Base-by-base conservation (phyloP, 2,888 invertebrate genomes). In the Amblyjoppa proteus region DNA sequence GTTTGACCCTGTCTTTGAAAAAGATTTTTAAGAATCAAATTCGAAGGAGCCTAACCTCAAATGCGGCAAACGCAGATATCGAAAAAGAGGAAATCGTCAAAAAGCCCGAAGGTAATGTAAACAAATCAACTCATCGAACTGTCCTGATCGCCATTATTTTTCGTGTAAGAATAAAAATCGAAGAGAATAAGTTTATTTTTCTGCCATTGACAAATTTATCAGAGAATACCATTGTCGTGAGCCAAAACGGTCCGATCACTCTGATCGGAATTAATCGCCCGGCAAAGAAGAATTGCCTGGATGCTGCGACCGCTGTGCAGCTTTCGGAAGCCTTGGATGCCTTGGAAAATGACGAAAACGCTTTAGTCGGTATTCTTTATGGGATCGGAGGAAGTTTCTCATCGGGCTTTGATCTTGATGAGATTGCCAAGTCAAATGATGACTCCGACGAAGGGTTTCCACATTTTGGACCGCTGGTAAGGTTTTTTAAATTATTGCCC, bases 341-440 rank as follows among this genome's bases (percentile, higher is more conserved):
- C 20, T 99, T 99, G 94, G 98, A 99, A 88, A 95, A 96, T 45
- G 97, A 99, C 92, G 94, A 95, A 0, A 94, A 95, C 0, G 95
- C 97, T 0, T 94, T 95, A 86, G 97, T 97, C 4, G 97, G 97
- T 7, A 96, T 99, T 1, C 94, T 99, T 2, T 96, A 98, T 93
- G 99, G 99, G 7, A 96, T 96, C 91, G 98, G 99, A n/a, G 99
- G 99, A 0, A 97, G 97, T 81, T 99, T 99, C 94, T 99, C 98
- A 94, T 96, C 99, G 2, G 99, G 99, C 0, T 98, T 97, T 93
- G 99, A 99, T 94, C 95, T 99, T 75, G 95, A 96, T 75, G 97
- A 98, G 91, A 94, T 99, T 78, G 94, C 96, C 11, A 87, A 90
- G 41, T 91, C 89, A 20, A 86, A 90, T 84, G 89, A 89, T 31